Evolutionary conservation across 2,888 invertebrate genomes (phyloP), one percentile per base, ranked within the genome.

Genomic region (Vesta saturnalis): DNA sequence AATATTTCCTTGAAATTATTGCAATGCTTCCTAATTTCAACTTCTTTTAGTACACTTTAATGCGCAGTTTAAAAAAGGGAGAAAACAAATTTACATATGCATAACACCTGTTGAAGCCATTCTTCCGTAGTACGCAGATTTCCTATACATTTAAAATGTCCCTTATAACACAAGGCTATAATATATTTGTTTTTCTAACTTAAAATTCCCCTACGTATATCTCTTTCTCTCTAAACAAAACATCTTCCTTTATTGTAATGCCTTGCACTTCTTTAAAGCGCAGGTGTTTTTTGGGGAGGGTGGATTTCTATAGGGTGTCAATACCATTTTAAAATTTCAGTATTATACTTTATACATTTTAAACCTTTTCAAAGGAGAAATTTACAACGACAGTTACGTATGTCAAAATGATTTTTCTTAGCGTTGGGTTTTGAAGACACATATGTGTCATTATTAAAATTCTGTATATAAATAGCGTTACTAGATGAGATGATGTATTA

Each of bases 221-320:
- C 61, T 60, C 49, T 63, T 70, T 67, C 70, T 64, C 64, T 70
- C 70, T 30, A 70, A 70, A 70, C 70, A 70, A 70, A 70, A 61
- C 65, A 8, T 66, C 65, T 65, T 58, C 30, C 49, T 66, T 52
- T 60, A 55, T 39, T 47, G 49, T 61, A 60, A 52, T 14, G 60
- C 59, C 63, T 69, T 64, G 59, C 64, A 55, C 59, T 66, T 66
- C 60, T 70, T 67, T 64, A 49, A 35, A 23, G 21, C 22, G 67
- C 70, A 66, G 70, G 70, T 70, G 70, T 64, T 63, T 68, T 62
- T 63, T 68, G 60, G 39, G 16, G 64, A 64, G 70, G 70, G 67
- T 64, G 67, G 63, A 58, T 59, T 62, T 60, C 46, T 59, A 66
- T 69, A 49, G 61, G 52, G 61, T 65, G 46, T 52, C 19, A 5